Evolutionary conservation across 2,797 vertebrate genomes (phyloP), one percentile per base, ranked within the genome.

Genomic region (Erethizon dorsatum): DNA sequence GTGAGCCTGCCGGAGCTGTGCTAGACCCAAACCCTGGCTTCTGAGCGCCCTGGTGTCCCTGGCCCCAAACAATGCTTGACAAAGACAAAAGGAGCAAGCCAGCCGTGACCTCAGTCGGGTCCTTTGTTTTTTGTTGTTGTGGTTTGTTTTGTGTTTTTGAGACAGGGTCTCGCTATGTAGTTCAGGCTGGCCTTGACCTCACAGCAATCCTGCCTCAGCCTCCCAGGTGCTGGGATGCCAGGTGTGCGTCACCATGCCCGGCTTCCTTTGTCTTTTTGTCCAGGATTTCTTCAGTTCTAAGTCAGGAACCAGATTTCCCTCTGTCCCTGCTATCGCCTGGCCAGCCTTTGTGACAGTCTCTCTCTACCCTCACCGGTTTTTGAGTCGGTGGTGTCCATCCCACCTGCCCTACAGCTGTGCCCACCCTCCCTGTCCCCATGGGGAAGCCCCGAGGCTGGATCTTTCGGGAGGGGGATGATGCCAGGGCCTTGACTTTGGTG

Each of bases 401-500:
- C 11, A 1, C 41, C 37, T 26, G 1, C 22, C 10, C 31, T 18
- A 41, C 80, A 5, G 59, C 79, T 1, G 3, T 56, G 50, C 28
- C 59, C 61, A 33, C 1, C 7, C 47, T 47, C 15, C 71, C 61
- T 47, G 26, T 11, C 17, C n/a, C n/a, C 67, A 31, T 6, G 5
- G 2, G 0, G 28, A 20, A 1, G 5, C 9, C 45, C 11, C 15
- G 20, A 8, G 1, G 7, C 10, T 0, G 0, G 63, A 54, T 75
- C 61, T 47, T 75, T 80, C 87, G 57, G 37, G 89, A 87, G 89
- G 47, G 15, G 41, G 69, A 10, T 15, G 0, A 2, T 0, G 1
- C 41, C 4, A 22, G 78, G 79, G 6, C 10, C 12, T 37, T 3
- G 24, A 54, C 56, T 79, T 33, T 56, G 33, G 88, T 82, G 41